Conservation (phyloP, 2,797 vertebrate genomes). For the Enteromius paludinosus region DNA sequence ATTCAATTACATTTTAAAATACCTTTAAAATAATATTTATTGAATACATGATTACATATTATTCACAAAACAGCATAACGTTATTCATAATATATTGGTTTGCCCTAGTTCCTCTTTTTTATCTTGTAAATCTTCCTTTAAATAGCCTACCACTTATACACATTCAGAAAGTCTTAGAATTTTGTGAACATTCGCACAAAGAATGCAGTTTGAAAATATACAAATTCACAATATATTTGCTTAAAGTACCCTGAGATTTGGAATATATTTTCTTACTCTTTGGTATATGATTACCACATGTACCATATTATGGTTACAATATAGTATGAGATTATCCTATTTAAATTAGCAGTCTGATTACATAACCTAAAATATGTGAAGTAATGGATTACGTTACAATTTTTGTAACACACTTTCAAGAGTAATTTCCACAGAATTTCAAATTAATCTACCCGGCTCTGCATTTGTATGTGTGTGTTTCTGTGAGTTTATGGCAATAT, state of each 20-base stretch:
- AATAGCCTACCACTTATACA: background rate
- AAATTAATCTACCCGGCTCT: no score
- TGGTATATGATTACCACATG: no score
- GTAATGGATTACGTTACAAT: background rate
- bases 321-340: background rate
- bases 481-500: conserved; percentile 15
- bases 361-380: background rate
- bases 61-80: background rate
- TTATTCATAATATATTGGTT: background rate
- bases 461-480: background rate
- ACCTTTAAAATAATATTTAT: background rate
- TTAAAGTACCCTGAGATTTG: background rate
- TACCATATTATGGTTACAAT: no score
- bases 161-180: no score
- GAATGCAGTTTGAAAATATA: background rate
- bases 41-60: background rate
- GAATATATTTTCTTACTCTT: background rate
- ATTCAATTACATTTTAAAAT: background rate
- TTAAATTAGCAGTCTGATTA: background rate
- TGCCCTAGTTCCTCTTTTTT: no score
- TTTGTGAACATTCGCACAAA: no score
- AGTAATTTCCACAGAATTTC: no score
- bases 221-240: background rate
- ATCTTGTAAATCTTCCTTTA: background rate
- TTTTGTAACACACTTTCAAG: no score